Evolutionary conservation across 2,797 vertebrate genomes (phyloP).

Genomic region (Coracias cyanogaster): DNA sequence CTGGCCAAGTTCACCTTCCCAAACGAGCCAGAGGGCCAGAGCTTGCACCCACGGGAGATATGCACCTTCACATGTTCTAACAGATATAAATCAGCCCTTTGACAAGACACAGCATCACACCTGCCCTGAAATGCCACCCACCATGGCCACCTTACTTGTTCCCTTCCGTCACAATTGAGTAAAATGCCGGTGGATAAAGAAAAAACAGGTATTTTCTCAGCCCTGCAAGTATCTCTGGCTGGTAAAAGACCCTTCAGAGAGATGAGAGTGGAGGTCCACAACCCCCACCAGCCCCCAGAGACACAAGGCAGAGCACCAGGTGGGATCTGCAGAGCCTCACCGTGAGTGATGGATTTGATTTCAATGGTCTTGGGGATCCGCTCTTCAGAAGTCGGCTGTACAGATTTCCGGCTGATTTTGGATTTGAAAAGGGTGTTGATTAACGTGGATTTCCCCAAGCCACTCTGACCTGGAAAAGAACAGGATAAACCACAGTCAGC

Average conservation of each 20-base stretch:
- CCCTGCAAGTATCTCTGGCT: neutral
- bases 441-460: slow-evolving; percentile 95
- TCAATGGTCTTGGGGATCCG: slow-evolving; percentile 96
- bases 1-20: neutral
- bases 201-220: neutral
- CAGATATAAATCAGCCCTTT: neutral
- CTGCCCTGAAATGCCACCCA: neutral
- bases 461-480: slow-evolving; percentile 89
- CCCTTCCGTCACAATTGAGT: neutral
- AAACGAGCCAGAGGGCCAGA: neutral
- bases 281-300: accelerated
- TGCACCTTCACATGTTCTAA: neutral
- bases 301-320: neutral
- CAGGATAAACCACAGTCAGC: slow-evolving; percentile 22
- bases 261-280: neutral
- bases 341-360: slow-evolving; percentile 96
- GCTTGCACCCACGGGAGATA: neutral
- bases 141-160: neutral
- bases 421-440: slow-evolving; percentile 99
- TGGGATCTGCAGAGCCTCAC: slow-evolving; percentile 74
- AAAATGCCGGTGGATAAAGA: neutral
- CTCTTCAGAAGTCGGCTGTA: slow-evolving; percentile 87
- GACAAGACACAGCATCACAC: neutral
- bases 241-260: neutral
- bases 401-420: slow-evolving; percentile 95